Base-by-base conservation (phyloP, 2,888 invertebrate species). In the Zeuzera pyrina region DNA sequence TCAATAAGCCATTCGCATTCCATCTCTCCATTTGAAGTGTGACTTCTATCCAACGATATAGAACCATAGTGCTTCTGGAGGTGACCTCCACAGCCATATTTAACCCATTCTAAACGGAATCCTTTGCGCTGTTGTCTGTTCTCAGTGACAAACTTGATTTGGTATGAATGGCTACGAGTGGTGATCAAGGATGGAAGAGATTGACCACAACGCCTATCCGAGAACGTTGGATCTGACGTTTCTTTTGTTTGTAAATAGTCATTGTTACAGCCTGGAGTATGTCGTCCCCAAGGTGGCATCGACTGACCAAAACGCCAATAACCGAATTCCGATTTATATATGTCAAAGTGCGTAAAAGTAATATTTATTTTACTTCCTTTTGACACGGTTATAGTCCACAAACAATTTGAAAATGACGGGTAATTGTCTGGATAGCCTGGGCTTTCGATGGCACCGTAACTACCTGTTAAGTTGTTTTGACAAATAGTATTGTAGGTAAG, bases 61-160 rank as follows among this genome's bases (percentile, higher is more conserved):
- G 49, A 42, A 0, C 89, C 91, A 5, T 24, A 49, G 0, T 72
- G 62, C 46, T 83, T 86, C 28, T 72, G 85, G 16, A 93, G 67
- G 31, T 85, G 69, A 3, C 89, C 90, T 4, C 93, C 91, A 61
- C 95, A 96, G 10, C 94, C 94, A 43, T 87, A 74, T 27, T 89
- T 73, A 27, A 85, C 64, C 89, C 94, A 97, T 69, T 97, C 96
- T 30, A 97, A 66, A 29, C 94, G 85, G 61, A 97, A 97, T 13
- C 93, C 94, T 43, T 90, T 90, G n/a, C n/a, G n/a, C n/a, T n/a
- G n/a, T n/a, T n/a, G n/a, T n/a, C n/a, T n/a, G n/a, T n/a, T n/a
- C n/a, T n/a, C n/a, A 2, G 90, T 87, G 0, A 79, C 55, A 58
- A 95, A 95, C 38, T 85, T 84, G 2, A 94, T 60, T 61, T 86